Conservation (phyloP, 2,113 vertebrate genomes). For the Prietella phreatophila region DNA sequence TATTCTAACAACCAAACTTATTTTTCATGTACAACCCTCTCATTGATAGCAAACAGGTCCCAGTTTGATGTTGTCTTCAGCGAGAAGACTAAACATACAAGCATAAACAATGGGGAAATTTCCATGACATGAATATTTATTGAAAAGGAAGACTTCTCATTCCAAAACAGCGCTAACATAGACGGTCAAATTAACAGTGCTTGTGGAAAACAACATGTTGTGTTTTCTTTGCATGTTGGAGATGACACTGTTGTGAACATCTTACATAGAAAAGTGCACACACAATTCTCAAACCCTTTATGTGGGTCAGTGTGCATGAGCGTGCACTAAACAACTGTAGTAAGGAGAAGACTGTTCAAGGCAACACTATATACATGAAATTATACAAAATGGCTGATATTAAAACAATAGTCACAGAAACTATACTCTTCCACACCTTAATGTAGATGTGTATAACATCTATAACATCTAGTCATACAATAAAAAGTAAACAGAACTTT, state of each 20-base stretch:
- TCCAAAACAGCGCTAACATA: conserved; percentile 59
- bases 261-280: conserved; percentile 46
- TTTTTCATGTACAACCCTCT: conserved; percentile 53
- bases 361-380: conserved; percentile 74
- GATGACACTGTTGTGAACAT: conserved; percentile 56
- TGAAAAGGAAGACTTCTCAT: conserved; percentile 78
- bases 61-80: conserved; percentile 68
- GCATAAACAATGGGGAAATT: conserved; percentile 65
- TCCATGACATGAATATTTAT: conserved; percentile 72
- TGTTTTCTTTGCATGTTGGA: conserved; percentile 63
- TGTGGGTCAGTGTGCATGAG: conserved; percentile 57
- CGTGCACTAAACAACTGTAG: conserved; percentile 46
- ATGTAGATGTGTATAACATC: conserved; percentile 44
- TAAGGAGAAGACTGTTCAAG: conserved; percentile 59
- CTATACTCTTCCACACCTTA: conserved; percentile 60
- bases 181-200: conserved; percentile 51
- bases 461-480: conserved; percentile 57
- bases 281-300: conserved; percentile 51
- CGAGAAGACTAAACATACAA: conserved; percentile 61
- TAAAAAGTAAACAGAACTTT: conserved; percentile 55
- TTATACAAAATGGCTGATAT: conserved; percentile 58
- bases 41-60: conserved; percentile 45
- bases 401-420: conserved; percentile 60
- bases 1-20: conserved; percentile 68
- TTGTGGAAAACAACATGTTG: conserved; percentile 50